Evolutionary conservation across 2,888 invertebrate genomes (phyloP), one percentile per base, ranked within the genome.

Genomic region (Oxytorus armatus): DNA sequence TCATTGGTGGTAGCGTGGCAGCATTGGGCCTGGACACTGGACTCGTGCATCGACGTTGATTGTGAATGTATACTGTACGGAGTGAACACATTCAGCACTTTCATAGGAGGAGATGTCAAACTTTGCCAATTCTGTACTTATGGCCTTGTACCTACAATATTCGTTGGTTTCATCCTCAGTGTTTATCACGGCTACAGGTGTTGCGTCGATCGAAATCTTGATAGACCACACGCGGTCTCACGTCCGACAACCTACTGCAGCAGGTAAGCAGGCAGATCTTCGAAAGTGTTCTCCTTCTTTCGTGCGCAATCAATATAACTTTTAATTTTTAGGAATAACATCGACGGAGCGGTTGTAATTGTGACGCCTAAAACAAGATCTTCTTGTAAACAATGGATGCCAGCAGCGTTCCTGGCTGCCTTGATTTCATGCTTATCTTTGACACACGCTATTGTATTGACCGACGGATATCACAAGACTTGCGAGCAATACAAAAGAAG

Each of bases 391-490:
- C 88, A 89, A 25, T 96, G 96, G 96, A 93, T 95, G 70, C 94
- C 95, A 0, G 93, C 94, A 1, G 94, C 95, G 0, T 93, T 94
- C 53, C 92, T 96, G 33, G 94, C 95, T 0, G 92, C 93, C 0
- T 85, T 96, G 1, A 94, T 96, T 88, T 93, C 93, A 8, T 88
- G 96, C 18, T 95, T 96, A 83, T 94, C 95, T 5, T 86, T 96
- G 1, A 93, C 95, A 0, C 95, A 96, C 89, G 95, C 96, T 10
- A 92, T 95, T 0, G 93, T 96, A 16, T 93, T 95, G 68, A 94
- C 96, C 0, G 95, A 95, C 88, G 97, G 97, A 0, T 96, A 95
- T 87, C 93, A 94, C 69, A 94, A 93, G 82, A 96, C 96, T n/a
- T 97, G 97, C 89, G 94, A 94, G 3, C 95, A 96, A 85, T 97